A percentile compares a stretch with the other conserved stretches of the same genome.
Conservation (phyloP, 2,113 vertebrate species). For the Indicator indicator region DNA sequence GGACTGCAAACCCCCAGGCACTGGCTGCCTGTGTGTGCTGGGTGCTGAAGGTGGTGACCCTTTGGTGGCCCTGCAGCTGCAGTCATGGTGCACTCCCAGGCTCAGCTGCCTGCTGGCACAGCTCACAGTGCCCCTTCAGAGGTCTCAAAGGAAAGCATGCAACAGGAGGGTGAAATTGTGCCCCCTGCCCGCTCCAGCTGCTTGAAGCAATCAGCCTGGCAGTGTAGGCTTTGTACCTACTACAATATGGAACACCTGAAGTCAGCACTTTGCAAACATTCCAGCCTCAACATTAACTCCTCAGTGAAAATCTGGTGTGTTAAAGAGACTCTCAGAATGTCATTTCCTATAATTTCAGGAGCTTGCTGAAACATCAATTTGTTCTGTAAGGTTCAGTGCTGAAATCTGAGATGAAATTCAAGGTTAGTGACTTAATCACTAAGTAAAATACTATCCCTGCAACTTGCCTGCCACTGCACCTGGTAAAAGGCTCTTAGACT, state of each 20-base stretch:
- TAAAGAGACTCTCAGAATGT: neutral
- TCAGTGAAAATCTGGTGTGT: neutral
- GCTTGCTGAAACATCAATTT: neutral
- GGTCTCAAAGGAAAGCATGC: neutral
- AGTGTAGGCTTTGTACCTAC: neutral
- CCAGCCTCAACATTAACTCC: neutral
- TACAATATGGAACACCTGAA: neutral
- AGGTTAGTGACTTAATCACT: neutral
- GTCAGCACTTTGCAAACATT: neutral
- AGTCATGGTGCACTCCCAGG: neutral
- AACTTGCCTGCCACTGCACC: neutral
- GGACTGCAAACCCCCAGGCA: neutral
- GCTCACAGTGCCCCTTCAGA: neutral
- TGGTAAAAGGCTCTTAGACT: neutral
- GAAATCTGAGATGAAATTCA: neutral
- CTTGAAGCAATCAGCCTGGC: neutral
- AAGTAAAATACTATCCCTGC: neutral
- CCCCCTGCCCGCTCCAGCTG: neutral
- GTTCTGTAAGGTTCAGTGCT: neutral
- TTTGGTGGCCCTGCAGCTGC: neutral
- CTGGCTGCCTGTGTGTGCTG: too few relatives aligned
- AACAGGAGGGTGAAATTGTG: fast-evolving
- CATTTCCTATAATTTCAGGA: neutral
- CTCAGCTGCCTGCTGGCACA: neutral
- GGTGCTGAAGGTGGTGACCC: neutral